Conservation (phyloP, 2,888 invertebrate genomes). For the Lasioglossum oenotherae region DNA sequence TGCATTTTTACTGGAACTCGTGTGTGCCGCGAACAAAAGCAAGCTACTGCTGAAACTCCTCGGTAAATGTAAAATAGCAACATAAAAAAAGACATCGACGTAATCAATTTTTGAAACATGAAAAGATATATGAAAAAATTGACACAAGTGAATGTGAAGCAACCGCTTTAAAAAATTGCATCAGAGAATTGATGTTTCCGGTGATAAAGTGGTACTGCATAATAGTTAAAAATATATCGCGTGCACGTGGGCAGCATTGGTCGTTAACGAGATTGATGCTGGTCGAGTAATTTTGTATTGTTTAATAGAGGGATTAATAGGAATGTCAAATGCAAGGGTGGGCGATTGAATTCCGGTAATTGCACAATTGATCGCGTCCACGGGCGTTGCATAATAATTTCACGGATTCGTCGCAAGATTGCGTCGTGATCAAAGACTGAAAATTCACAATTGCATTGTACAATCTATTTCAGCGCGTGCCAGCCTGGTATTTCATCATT, state of each 20-base stretch:
- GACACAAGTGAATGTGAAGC: background rate
- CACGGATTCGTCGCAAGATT: slow-evolving; percentile 24
- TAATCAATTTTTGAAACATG: background rate
- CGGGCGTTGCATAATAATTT: slow-evolving; percentile 22
- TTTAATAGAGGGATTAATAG: slow-evolving; percentile 29
- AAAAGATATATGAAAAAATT: background rate
- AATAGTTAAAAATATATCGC: background rate
- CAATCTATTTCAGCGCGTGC: background rate
- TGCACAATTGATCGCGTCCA: slow-evolving; percentile 22
- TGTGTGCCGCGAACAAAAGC: background rate
- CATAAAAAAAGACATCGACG: background rate
- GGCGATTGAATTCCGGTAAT: slow-evolving; percentile 33
- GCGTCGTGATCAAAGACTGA: slow-evolving; percentile 6
- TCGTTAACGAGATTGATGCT: background rate
- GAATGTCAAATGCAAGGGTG: slow-evolving; percentile 31
- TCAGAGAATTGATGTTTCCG: background rate
- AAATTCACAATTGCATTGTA: background rate
- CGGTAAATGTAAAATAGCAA: background rate
- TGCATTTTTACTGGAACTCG: background rate
- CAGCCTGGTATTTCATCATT: background rate
- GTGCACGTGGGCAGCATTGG: background rate
- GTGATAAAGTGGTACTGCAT: background rate
- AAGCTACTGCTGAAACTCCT: background rate
- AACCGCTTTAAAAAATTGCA: too few species aligned
- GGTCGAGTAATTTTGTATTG: slow-evolving; percentile 9